These are phyloP conservation scores for Perizoma affinitatum DNA, from an alignment of 2,888 invertebrate species.

Conservation along the genomic window DNA sequence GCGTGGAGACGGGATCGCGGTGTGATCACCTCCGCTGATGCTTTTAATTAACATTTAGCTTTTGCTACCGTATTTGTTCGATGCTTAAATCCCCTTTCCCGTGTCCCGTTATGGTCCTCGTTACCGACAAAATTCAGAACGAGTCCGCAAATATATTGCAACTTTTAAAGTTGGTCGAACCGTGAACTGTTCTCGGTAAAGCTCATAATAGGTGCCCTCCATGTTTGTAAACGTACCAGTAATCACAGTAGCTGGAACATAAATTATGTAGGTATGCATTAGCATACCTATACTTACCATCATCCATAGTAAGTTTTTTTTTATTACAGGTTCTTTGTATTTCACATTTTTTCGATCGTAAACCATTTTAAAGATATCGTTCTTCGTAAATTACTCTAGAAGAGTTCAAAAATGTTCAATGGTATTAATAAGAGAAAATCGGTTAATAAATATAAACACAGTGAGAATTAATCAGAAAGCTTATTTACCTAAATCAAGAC, in stretches of 20 bases:
- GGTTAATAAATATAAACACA: too few species aligned
- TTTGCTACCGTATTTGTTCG: conserved; percentile 68
- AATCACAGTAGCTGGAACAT: conserved; percentile 40
- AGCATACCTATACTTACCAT: conserved; percentile 11
- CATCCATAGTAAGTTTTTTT: conserved; percentile 12
- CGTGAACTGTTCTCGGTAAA: conserved; percentile 44
- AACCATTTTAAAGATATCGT: conserved; percentile 24
- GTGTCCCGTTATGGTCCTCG: conserved; percentile 71
- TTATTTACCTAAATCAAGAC: too few species aligned
- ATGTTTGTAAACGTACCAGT: conserved; percentile 36
- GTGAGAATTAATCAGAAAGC: too few species aligned
- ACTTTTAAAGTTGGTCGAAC: conserved; percentile 50
- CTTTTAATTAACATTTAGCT: conserved; percentile 77
- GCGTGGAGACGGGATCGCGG: conserved; percentile 47
- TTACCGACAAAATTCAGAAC: conserved; percentile 61
- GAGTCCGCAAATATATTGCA: conserved; percentile 58
- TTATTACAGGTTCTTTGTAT: conserved; percentile 13
- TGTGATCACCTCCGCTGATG: conserved; percentile 70
- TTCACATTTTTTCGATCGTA: conserved; percentile 13
- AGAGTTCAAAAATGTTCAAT: conserved; percentile 1
- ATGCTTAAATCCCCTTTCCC: conserved; percentile 57
- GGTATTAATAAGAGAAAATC: neutral
- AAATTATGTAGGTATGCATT: too few species aligned
- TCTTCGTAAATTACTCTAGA: conserved; percentile 4
- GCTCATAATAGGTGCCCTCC: conserved; percentile 45